Evolutionary conservation across 2,113 vertebrate species (phyloP).

Genomic region (Syngnathoides biaculeatus): DNA sequence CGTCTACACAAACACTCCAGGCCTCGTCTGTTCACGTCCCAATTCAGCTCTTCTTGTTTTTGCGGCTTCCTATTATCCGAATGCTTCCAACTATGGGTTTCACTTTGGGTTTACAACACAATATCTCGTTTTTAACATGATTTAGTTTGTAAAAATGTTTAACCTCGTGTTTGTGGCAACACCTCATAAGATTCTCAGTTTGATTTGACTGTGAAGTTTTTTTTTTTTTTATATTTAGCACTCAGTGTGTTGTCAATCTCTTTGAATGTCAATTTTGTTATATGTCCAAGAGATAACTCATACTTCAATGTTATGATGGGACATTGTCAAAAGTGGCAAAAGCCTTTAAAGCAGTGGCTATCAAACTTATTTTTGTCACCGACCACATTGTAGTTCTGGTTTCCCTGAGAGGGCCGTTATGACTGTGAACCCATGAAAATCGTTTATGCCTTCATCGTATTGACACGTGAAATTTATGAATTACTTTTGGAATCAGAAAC

Average conservation of each 20-base stretch:
- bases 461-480: no score
- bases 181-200: background rate
- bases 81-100: no score
- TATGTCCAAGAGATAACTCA: background rate
- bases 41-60: background rate
- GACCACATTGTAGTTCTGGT: no score
- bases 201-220: background rate
- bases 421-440: no score
- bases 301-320: background rate
- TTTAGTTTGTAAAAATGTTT: no score
- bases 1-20: background rate
- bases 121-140: no score
- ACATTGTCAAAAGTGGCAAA: background rate
- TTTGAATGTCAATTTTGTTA: background rate
- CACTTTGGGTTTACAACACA: no score
- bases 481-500: no score
- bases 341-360: background rate
- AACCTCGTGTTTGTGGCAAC: background rate
- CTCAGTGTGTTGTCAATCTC: background rate
- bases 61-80: background rate
- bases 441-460: no score
- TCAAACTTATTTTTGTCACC: no score
- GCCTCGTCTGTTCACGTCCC: slow-evolving; percentile 8
- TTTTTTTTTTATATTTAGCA: background rate
- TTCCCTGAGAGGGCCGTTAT: no score